Percentiles rank a stretch among this genome's conserved stretches.
Conservation (phyloP, 2,113 vertebrate genomes). For the Oophaga pumilio region DNA sequence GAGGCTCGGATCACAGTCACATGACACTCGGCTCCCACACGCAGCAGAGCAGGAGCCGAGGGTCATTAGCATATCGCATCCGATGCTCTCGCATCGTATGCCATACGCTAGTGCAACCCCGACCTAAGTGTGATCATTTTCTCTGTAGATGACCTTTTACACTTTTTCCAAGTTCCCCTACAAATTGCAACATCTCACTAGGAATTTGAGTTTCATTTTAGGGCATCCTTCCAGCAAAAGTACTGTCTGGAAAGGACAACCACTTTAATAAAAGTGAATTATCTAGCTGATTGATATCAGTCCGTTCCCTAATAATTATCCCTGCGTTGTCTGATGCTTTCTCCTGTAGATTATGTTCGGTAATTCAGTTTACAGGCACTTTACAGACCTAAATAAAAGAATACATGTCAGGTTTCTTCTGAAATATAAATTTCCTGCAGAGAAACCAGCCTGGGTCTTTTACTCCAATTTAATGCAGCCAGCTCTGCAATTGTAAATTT, state of each 20-base stretch:
- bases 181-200: neutral
- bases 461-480: conserved; percentile 16
- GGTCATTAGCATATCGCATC: too few species aligned
- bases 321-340: neutral
- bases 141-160: too few species aligned
- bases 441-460: neutral
- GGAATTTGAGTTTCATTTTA: neutral
- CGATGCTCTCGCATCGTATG: too few species aligned
- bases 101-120: too few species aligned
- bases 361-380: conserved; percentile 15
- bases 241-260: neutral
- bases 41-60: too few species aligned
- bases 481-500: conserved; percentile 40
- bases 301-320: neutral
- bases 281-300: neutral
- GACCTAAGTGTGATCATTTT: too few species aligned
- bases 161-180: too few species aligned
- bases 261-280: neutral
- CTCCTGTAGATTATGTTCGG: neutral
- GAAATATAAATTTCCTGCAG: conserved; percentile 17
- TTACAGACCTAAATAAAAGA: conserved; percentile 15
- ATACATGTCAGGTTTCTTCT: neutral
- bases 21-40: too few species aligned
- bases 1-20: too few species aligned
- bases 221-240: neutral